Evolutionary conservation across 1,140 invertebrate genomes (phyloP).

Genomic region (Microplitis mediator): DNA sequence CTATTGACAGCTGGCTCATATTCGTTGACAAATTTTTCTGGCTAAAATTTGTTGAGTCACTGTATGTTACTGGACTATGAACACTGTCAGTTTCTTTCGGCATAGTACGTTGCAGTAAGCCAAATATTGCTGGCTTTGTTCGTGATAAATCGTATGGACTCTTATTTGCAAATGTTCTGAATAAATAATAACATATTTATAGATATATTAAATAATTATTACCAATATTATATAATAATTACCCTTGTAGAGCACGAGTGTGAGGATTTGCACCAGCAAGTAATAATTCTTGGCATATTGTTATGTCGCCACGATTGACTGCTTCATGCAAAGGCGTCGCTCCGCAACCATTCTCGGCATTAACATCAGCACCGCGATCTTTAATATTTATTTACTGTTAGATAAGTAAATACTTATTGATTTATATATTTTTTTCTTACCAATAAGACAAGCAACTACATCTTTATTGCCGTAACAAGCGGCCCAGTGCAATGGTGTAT

Average conservation of each 20-base stretch:
- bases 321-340: conserved; percentile 71
- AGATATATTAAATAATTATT: too few species aligned
- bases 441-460: conserved; percentile 65
- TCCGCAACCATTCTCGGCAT: conserved; percentile 66
- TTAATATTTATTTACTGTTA: conserved; percentile 28
- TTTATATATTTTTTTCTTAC: conserved; percentile 48
- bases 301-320: conserved; percentile 64
- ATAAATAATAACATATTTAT: conserved; percentile 3
- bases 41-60: conserved; percentile 46
- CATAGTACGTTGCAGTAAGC: conserved; percentile 46
- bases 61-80: conserved; percentile 41
- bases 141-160: conserved; percentile 61
- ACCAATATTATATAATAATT: conserved; percentile 18
- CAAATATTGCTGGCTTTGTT: conserved; percentile 57
- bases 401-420: neutral
- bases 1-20: conserved; percentile 55
- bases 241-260: conserved; percentile 66
- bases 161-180: conserved; percentile 61
- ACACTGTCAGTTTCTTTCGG: conserved; percentile 49
- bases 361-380: conserved; percentile 65
- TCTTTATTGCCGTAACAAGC: conserved; percentile 68
- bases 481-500: conserved; percentile 72
- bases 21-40: conserved; percentile 50
- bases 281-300: conserved; percentile 66
- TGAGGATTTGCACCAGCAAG: conserved; percentile 66